phyloP scores from a whole-genome alignment of 2,797 vertebrate genomes.

The Denticeps clupeoides region DNA sequence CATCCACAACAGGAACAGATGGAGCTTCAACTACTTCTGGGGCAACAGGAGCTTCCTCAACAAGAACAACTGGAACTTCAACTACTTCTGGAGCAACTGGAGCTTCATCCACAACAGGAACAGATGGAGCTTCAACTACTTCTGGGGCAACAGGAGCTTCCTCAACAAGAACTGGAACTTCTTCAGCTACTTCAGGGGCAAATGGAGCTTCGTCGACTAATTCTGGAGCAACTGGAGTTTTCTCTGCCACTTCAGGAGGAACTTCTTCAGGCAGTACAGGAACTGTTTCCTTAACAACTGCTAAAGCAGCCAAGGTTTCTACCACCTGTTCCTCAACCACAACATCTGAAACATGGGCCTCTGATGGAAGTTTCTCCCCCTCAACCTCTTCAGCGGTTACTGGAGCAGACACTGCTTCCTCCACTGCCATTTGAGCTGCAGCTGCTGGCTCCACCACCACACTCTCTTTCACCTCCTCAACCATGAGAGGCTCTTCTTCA shows the following conservation, averaged over 20 bases:
- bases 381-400: too few species aligned
- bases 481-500: slow-evolving; percentile 16
- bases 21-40: not conserved
- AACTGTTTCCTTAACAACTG: slow-evolving; percentile 7
- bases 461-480: slow-evolving; percentile 8
- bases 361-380: too few species aligned
- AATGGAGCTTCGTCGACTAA: slow-evolving; percentile 11
- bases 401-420: too few species aligned
- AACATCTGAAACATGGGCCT: too few species aligned
- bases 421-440: too few species aligned
- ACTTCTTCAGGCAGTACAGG: not conserved
- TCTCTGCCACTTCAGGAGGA: not conserved
- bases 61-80: not conserved
- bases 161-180: slow-evolving; percentile 4
- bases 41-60: not conserved
- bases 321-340: too few species aligned
- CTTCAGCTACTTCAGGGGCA: slow-evolving; percentile 8
- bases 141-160: not conserved
- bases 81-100: not conserved
- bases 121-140: not conserved
- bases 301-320: too few species aligned
- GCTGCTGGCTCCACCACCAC: not conserved
- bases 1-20: not conserved
- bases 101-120: not conserved
- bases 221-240: not conserved